Conservation (phyloP, 1,140 invertebrate genomes). For the Zaprionus capensis region DNA sequence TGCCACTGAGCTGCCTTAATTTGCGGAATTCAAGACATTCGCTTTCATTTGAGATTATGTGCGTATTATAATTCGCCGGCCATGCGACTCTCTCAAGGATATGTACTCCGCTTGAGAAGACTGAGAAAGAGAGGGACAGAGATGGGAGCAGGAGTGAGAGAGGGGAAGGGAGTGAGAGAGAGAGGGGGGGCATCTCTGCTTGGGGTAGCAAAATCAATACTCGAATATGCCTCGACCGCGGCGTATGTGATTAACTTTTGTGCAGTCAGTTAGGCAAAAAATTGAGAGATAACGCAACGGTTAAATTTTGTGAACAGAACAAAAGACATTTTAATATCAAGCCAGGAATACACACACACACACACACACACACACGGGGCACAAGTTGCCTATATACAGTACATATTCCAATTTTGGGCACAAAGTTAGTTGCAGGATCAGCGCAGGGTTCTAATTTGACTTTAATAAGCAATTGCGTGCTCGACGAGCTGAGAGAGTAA, state of each 20-base stretch:
- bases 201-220: slow-evolving; percentile 64
- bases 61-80: slow-evolving; percentile 70
- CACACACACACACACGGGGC: background rate
- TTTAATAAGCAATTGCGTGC: slow-evolving; percentile 73
- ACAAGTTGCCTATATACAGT: background rate
- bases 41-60: slow-evolving; percentile 74
- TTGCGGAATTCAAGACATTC: slow-evolving; percentile 79
- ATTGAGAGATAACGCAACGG: slow-evolving; percentile 68
- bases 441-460: slow-evolving; percentile 55
- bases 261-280: slow-evolving; percentile 72
- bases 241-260: slow-evolving; percentile 74
- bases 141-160: background rate
- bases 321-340: slow-evolving; percentile 70
- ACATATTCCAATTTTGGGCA: background rate
- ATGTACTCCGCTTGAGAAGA: slow-evolving; percentile 17
- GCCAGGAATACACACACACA: background rate
- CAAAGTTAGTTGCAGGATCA: background rate
- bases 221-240: slow-evolving; percentile 37
- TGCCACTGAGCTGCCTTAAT: slow-evolving; percentile 59
- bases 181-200: background rate
- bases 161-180: background rate
- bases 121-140: background rate
- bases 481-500: slow-evolving; percentile 15
- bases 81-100: slow-evolving; percentile 43
- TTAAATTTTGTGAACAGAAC: slow-evolving; percentile 73